Evolutionary conservation across 1,140 invertebrate species (phyloP).

Genomic region (Phymastichus coffea): DNA sequence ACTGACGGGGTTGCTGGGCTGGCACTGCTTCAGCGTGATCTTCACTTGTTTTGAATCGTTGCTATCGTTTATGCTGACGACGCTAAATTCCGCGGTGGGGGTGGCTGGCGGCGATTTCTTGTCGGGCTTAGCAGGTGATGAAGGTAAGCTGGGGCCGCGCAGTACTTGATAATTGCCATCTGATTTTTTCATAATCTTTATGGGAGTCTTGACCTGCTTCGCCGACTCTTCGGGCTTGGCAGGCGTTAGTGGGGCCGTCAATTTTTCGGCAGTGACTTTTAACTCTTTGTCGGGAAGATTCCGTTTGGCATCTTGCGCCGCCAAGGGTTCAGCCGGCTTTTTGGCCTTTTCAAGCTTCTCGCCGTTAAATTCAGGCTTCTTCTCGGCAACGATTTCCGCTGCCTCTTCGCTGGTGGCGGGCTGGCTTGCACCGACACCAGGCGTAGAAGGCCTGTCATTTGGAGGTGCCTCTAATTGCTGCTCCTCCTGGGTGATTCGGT

Average conservation of each 20-base stretch:
- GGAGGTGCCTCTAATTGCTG: constrained; percentile 44
- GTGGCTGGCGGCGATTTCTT: neutral
- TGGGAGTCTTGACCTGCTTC: constrained; percentile 45
- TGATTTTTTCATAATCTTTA: constrained; percentile 49
- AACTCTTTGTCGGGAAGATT: too few species aligned
- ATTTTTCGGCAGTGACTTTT: neutral
- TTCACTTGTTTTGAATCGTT: constrained; percentile 48
- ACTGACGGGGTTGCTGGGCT: constrained; percentile 25
- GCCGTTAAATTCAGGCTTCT: constrained; percentile 1
- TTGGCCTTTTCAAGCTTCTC: too few species aligned
- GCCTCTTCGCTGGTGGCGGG: constrained; percentile 22
- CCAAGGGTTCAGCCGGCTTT: too few species aligned
- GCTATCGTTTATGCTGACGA: constrained; percentile 47
- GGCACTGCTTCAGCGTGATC: constrained; percentile 48
- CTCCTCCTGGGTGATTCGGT: constrained; percentile 62
- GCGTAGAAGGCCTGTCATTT: constrained; percentile 48
- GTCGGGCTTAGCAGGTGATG: constrained; percentile 31
- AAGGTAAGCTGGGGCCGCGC: constrained; percentile 20
- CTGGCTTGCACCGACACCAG: constrained; percentile 45
- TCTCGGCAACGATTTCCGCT: neutral
- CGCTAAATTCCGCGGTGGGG: constrained; percentile 37
- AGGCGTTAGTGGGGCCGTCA: too few species aligned
- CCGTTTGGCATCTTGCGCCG: too few species aligned
- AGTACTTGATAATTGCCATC: constrained; percentile 47
- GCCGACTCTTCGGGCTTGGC: constrained; percentile 11